A percentile compares a stretch with the other conserved stretches of the same genome.
Conservation (phyloP, 2,888 invertebrate genomes). For the Frankliniella fusca region DNA sequence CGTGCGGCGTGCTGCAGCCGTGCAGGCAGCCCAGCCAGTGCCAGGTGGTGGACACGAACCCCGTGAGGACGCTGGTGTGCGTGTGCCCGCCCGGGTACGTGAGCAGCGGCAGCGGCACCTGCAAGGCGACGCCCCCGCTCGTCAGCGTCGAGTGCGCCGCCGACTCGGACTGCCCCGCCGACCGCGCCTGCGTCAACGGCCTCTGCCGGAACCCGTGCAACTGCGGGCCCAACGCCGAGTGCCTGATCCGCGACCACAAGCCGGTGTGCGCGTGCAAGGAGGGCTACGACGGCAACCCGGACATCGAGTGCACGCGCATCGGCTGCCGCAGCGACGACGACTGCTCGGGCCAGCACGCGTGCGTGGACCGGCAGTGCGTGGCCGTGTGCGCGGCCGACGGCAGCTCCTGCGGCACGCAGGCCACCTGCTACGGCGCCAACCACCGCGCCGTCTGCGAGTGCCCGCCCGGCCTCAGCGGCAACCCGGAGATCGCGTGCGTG, state of each 20-base stretch:
- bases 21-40: conserved; percentile 77
- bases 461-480: conserved; percentile 73
- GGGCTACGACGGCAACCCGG: conserved; percentile 81
- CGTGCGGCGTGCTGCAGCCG: conserved; percentile 71
- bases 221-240: conserved; percentile 80
- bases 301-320: conserved; percentile 65
- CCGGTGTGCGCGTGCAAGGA: conserved; percentile 80
- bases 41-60: conserved; percentile 72
- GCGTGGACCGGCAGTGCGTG: conserved; percentile 75
- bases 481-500: conserved; percentile 71
- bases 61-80: conserved; percentile 84
- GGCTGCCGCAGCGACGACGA: conserved; percentile 71
- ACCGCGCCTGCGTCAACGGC: conserved; percentile 74
- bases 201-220: conserved; percentile 80
- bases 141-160: conserved; percentile 63
- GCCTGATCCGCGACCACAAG: conserved; percentile 77
- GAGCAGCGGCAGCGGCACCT: conserved; percentile 75
- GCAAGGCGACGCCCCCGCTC: conserved; percentile 66
- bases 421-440: conserved; percentile 73
- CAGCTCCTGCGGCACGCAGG: conserved; percentile 68
- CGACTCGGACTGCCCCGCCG: conserved; percentile 72
- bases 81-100: conserved; percentile 85
- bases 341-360: conserved; percentile 77
- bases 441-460: conserved; percentile 83
- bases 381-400: conserved; percentile 71